Conservation (phyloP, 1,140 invertebrate species). For the Ridgeia piscesae region DNA sequence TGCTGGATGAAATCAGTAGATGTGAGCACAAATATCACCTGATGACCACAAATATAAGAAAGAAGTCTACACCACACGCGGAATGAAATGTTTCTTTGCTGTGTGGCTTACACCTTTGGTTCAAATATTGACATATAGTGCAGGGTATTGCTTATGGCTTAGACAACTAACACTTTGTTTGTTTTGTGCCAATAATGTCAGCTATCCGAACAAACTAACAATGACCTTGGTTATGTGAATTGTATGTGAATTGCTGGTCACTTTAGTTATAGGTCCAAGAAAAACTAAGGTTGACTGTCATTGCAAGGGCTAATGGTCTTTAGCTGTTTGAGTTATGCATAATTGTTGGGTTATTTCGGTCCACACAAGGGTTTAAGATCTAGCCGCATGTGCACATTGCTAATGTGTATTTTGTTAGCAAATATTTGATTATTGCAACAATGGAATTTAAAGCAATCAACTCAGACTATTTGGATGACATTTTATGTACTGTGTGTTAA, state of each 20-base stretch:
- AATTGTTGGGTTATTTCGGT: background rate
- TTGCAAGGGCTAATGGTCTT: background rate
- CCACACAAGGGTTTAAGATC: background rate
- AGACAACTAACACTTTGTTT: background rate
- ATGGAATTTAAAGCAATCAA: background rate
- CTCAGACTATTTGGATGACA: background rate
- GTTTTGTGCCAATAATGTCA: background rate
- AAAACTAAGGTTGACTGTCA: background rate
- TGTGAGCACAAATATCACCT: background rate
- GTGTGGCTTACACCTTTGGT: background rate
- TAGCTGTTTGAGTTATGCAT: background rate
- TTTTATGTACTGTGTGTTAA: background rate
- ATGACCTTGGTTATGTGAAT: background rate
- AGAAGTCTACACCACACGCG: background rate
- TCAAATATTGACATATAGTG: background rate
- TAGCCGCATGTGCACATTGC: background rate
- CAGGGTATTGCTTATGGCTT: background rate
- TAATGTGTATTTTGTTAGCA: background rate
- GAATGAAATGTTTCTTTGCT: background rate
- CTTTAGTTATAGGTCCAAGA: background rate
- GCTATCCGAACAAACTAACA: background rate
- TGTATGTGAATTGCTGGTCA: background rate
- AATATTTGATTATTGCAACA: background rate
- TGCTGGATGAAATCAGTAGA: background rate
- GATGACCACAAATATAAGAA: background rate